phyloP scores from a whole-genome alignment of 2,113 vertebrate genomes.

The human (Homo sapiens) region GRCh38 chr12:75649001-75649500 shows the following conservation, averaged over 20 bases:
- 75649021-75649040: constrained; percentile 76
- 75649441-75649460: constrained; percentile 39
- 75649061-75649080: constrained; percentile 13
- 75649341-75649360: constrained; percentile 4
- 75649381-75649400: not conserved
- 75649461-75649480: not conserved
- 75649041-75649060: constrained; percentile 38
- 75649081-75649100: not conserved
- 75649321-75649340: not conserved
- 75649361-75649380: not conserved
- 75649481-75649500: not conserved
- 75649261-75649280: not conserved
- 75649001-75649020: constrained; percentile 76
- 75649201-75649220: not conserved
- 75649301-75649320: not conserved
- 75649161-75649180: not conserved
- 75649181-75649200: not conserved
- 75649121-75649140: not conserved
- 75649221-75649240: not conserved
- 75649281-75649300: not conserved
- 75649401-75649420: not conserved
- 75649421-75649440: constrained; percentile 20
- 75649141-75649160: not conserved
- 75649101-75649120: not conserved
- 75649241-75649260: not conserved